Conservation (phyloP, 2,888 invertebrate species). For the Apamea monoglypha region DNA sequence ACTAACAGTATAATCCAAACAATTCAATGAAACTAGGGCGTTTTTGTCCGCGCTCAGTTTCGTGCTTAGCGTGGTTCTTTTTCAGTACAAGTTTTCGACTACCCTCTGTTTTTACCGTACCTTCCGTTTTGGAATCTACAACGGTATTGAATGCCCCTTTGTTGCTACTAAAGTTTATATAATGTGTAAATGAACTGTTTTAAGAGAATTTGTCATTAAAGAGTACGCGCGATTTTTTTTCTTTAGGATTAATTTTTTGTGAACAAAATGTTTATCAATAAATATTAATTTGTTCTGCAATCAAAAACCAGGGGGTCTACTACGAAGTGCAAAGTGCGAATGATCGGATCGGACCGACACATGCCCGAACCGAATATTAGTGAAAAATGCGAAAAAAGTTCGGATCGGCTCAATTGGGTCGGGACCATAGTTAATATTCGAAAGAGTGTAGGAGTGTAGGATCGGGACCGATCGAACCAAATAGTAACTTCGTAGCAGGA, state of each 20-base stretch:
- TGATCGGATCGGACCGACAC: too few species aligned
- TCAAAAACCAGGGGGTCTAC: too few species aligned
- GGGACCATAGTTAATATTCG: too few species aligned
- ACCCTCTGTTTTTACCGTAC: slow-evolving; percentile 63
- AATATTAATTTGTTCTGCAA: background rate
- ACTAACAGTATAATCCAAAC: slow-evolving; percentile 43
- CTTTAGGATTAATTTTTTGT: background rate
- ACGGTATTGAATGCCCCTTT: slow-evolving; percentile 43
- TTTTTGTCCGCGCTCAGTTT: slow-evolving; percentile 68
- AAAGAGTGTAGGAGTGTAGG: too few species aligned
- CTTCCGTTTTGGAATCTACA: slow-evolving; percentile 51
- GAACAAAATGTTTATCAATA: background rate
- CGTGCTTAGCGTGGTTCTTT: slow-evolving; percentile 63
- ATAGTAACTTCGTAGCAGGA: too few species aligned
- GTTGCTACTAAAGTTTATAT: slow-evolving; percentile 35
- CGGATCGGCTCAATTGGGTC: too few species aligned
- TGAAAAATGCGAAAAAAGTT: too few species aligned
- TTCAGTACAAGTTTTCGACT: slow-evolving; percentile 62
- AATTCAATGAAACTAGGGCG: slow-evolving; percentile 65
- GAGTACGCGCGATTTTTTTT: slow-evolving; percentile 1
- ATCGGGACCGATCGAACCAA: too few species aligned
- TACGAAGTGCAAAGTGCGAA: too few species aligned
- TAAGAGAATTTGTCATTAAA: slow-evolving; percentile 38
- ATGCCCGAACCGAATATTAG: too few species aligned
- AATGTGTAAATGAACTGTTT: slow-evolving; percentile 44